Base-by-base conservation (phyloP, 2,113 vertebrate species). In the Pao palembangensis region DNA sequence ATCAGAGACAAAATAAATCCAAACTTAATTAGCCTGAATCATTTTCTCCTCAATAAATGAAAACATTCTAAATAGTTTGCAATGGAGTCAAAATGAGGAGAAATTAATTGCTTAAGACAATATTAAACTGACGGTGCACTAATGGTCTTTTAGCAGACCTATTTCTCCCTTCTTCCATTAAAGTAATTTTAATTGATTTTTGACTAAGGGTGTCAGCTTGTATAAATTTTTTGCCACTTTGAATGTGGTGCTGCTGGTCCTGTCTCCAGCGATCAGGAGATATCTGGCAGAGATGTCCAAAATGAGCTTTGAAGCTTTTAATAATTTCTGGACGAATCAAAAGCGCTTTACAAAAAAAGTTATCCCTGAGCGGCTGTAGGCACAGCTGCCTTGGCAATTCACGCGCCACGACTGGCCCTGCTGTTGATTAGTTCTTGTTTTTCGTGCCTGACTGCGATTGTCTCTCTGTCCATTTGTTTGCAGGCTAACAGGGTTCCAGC, bases 401-500 rank as follows among this genome's bases (percentile, higher is more conserved):
- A 11, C 14, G 42, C 55, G 50, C 69, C 51, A 58, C 60, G 66
- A 62, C 60, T 65, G 72, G 80, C 76, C 79, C 75, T 69, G 66
- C 55, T 65, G 58, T 68, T 66, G 59, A 80, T 84, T 80, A 50
- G 47, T 63, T 71, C 58, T 55, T 61, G 61, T 48, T 65, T 19
- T n/a, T 67, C 52, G 46, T 71, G 57, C 58, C 72, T 83, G 61
- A 86, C 55, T 11, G 20, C 70, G 75, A 61, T 71, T 82, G 51
- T 76, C 75, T 48, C 85, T 77, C 59, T 86, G 31, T 90, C 17
- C 89, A 87, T 85, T 77, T 77, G 50, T 85, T 68, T 49, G 18
- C 87, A 98, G 97, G 91, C 92, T 99, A 88, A 98, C 96, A 0
- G 97, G 97, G 58, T 99, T 99, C 91, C 96, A 98, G 88, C 91